phyloP scores from a whole-genome alignment of 2,888 invertebrate genomes.

The Sycophila texana region DNA sequence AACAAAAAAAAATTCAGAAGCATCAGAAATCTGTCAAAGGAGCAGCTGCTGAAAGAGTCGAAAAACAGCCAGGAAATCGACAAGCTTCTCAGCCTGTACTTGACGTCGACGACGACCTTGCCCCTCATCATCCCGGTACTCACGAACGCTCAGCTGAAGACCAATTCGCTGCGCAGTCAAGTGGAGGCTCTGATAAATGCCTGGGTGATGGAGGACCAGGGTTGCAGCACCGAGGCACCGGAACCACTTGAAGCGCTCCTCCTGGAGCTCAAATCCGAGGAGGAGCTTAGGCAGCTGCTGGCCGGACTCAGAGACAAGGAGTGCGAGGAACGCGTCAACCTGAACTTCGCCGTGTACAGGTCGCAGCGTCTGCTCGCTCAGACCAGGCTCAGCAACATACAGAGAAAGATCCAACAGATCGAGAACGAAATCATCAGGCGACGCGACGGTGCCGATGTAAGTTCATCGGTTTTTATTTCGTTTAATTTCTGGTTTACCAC shows the following conservation, averaged over 20 bases:
- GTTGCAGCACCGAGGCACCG: slow-evolving; percentile 60
- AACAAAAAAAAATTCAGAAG: slow-evolving; percentile 19
- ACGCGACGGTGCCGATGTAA: slow-evolving; percentile 48
- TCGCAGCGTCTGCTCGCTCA: slow-evolving; percentile 68
- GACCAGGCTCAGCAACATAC: slow-evolving; percentile 64
- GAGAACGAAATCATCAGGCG: slow-evolving; percentile 67
- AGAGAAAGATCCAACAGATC: slow-evolving; percentile 68
- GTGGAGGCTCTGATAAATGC: slow-evolving; percentile 67
- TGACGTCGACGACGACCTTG: slow-evolving; percentile 66
- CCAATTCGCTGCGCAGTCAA: slow-evolving; percentile 68
- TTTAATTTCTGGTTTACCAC: too few species aligned
- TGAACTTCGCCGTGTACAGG: slow-evolving; percentile 67
- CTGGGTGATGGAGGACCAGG: slow-evolving; percentile 66
- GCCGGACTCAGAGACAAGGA: slow-evolving; percentile 67
- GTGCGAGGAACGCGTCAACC: slow-evolving; percentile 68
- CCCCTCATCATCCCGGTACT: slow-evolving; percentile 67
- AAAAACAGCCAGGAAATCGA: slow-evolving; percentile 68
- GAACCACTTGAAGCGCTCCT: slow-evolving; percentile 54
- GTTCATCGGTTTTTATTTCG: not conserved
- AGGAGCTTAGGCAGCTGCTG: slow-evolving; percentile 68
- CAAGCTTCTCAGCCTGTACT: slow-evolving; percentile 69
- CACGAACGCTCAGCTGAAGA: slow-evolving; percentile 69
- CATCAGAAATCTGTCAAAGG: slow-evolving; percentile 61
- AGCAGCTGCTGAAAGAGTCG: slow-evolving; percentile 69
- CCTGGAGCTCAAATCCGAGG: slow-evolving; percentile 65